Conservation (phyloP, 2,113 vertebrate species). For the Ariopsis seemanni region DNA sequence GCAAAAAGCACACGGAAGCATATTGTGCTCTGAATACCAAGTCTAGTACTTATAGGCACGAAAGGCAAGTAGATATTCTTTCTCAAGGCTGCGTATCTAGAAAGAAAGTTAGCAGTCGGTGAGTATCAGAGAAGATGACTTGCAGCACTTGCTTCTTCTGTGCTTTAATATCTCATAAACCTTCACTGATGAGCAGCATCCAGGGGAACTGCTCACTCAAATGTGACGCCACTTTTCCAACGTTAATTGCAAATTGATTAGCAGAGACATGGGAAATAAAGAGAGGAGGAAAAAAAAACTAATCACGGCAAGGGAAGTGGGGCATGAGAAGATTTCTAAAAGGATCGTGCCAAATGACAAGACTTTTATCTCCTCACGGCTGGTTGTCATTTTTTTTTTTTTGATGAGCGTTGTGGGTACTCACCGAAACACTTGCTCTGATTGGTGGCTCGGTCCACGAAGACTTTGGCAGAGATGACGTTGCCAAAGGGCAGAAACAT, state of each 20-base stretch:
- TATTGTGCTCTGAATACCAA: not conserved
- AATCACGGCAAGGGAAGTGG: conserved; percentile 57
- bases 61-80: not conserved
- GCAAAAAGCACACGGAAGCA: not conserved
- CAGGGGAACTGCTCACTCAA: conserved; percentile 51
- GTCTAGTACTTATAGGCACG: not conserved
- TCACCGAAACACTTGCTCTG: conserved; percentile 99
- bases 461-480: conserved; percentile 98
- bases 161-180: conserved; percentile 43
- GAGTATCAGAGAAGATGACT: conserved; percentile 17
- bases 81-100: not conserved
- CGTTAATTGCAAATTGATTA: conserved; percentile 68
- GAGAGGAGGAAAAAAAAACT: conserved; percentile 55
- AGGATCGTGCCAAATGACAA: conserved; percentile 31
- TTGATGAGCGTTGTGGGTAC: conserved; percentile 56
- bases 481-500: conserved; percentile 98
- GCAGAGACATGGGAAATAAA: conserved; percentile 63
- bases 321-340: conserved; percentile 57
- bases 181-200: conserved; percentile 48
- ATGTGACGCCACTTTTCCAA: conserved; percentile 63
- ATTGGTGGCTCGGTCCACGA: conserved; percentile 98
- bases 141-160: conserved; percentile 12
- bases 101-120: not conserved
- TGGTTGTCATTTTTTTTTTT: conserved; percentile 34
- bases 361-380: not conserved